These are phyloP conservation scores for Drosophila histrio DNA, from an alignment of 2,888 invertebrate species.

Conservation along the genomic window DNA sequence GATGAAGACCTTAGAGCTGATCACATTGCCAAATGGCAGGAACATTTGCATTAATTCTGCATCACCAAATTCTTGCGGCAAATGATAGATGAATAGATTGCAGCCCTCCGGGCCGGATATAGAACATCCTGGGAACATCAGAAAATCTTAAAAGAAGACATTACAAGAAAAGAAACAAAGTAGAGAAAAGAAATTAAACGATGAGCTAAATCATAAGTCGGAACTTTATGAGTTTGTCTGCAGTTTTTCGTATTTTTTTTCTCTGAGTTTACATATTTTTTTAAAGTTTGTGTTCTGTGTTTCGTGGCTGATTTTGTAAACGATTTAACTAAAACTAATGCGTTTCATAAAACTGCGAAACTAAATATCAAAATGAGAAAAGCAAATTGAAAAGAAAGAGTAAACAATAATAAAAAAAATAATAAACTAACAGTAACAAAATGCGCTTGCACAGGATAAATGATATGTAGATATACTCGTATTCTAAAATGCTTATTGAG, in stretches of 20 bases:
- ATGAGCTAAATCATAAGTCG: constrained; percentile 69
- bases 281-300: constrained; percentile 48
- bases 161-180: constrained; percentile 73
- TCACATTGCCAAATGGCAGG: constrained; percentile 99
- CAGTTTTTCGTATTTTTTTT: constrained; percentile 15
- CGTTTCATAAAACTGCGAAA: constrained; percentile 44
- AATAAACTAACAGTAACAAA: constrained; percentile 34
- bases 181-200: constrained; percentile 72
- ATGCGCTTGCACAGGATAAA: constrained; percentile 42
- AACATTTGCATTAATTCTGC: constrained; percentile 99
- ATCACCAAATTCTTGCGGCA: constrained; percentile 99
- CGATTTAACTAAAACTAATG: constrained; percentile 61
- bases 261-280: not conserved
- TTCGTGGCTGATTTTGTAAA: constrained; percentile 57
- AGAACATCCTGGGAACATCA: constrained; percentile 94
- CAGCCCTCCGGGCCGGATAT: constrained; percentile 99
- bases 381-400: constrained; percentile 29
- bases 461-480: constrained; percentile 35
- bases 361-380: constrained; percentile 26
- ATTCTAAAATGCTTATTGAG: constrained; percentile 39
- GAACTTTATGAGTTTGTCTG: constrained; percentile 61
- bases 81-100: constrained; percentile 99
- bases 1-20: constrained; percentile 99
- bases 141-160: constrained; percentile 89
- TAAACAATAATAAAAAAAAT: constrained; percentile 13